Percentiles rank a stretch among this genome's conserved stretches.
phyloP scores from a whole-genome alignment of 2,888 invertebrate species.

The Lamellibrachia columna region DNA sequence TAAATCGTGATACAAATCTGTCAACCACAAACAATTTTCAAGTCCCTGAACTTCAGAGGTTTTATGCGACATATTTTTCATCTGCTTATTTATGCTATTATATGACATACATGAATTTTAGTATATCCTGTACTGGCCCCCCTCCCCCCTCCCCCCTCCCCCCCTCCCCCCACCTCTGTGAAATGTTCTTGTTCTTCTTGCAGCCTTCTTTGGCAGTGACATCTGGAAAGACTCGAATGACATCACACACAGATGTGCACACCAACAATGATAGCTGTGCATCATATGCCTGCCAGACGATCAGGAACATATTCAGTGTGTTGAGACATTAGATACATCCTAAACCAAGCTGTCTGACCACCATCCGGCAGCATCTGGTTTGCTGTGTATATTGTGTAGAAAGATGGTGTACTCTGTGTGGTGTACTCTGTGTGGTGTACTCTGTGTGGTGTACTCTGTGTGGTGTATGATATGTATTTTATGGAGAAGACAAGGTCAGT shows the following conservation, averaged over 20 bases:
- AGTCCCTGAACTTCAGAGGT: too few relatives aligned
- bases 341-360: too few relatives aligned
- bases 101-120: too few relatives aligned
- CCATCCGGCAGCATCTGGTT: neutral
- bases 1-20: too few relatives aligned
- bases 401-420: neutral
- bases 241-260: neutral
- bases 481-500: too few relatives aligned
- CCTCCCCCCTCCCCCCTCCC: too few relatives aligned
- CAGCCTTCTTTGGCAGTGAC: neutral
- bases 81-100: too few relatives aligned
- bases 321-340: too few relatives aligned
- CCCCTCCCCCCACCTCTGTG: neutral
- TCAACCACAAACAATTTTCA: too few relatives aligned
- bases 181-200: neutral
- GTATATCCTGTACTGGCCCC: too few relatives aligned
- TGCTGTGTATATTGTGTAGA: neutral
- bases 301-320: neutral
- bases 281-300: neutral
- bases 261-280: neutral
- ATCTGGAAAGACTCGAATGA: neutral
- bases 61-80: too few relatives aligned
- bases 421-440: neutral
- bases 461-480: too few relatives aligned
- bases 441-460: neutral